Evolutionary conservation across 2,113 vertebrate species (phyloP).

Genomic region (Ictidomys tridecemlineatus): DNA sequence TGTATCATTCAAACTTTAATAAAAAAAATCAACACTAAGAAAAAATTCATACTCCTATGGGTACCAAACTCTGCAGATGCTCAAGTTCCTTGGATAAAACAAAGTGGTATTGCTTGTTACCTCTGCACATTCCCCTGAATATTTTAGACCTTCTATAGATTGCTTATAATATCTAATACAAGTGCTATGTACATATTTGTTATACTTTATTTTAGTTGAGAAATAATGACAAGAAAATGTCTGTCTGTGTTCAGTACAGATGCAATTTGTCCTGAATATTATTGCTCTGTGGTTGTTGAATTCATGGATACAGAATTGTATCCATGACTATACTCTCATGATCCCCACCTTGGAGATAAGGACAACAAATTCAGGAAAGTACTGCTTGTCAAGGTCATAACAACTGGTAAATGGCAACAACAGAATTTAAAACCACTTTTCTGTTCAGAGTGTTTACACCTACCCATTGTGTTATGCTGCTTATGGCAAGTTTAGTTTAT

Average conservation of each 20-base stretch:
- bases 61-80: not conserved
- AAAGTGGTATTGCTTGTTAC: not conserved
- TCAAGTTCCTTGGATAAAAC: not conserved
- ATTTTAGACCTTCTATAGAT: not conserved
- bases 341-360: not conserved
- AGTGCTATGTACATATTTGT: not conserved
- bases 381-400: not conserved
- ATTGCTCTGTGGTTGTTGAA: not conserved
- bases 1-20: not conserved
- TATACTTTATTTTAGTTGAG: not conserved
- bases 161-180: not conserved
- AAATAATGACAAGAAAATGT: not conserved
- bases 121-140: not conserved
- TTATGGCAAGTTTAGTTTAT: not conserved
- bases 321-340: not conserved
- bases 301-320: not conserved
- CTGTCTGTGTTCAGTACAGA: not conserved
- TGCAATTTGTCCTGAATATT: not conserved
- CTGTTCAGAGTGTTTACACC: not conserved
- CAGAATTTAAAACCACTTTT: not conserved
- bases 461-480: not conserved
- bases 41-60: not conserved
- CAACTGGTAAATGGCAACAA: not conserved
- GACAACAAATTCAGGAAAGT: not conserved
- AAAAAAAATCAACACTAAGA: not conserved